A percentile compares a stretch with the other conserved stretches of the same genome.
Conservation (phyloP, 2,888 invertebrate species). For the Orchestes rusci region DNA sequence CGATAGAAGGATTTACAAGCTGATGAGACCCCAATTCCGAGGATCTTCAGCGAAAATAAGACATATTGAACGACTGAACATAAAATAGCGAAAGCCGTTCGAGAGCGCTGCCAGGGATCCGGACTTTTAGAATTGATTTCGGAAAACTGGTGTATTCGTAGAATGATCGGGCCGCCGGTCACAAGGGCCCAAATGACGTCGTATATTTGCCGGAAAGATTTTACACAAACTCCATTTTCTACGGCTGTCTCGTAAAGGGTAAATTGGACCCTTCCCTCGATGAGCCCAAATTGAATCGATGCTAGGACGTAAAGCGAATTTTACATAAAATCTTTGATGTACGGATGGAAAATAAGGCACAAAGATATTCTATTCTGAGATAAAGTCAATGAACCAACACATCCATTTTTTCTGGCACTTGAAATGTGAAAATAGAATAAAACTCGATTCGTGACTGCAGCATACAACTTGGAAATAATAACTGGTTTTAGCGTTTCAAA, state of each 20-base stretch:
- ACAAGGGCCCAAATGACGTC: constrained; percentile 34
- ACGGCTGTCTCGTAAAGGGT: constrained; percentile 22
- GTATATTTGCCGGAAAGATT: constrained; percentile 35
- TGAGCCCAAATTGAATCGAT: constrained; percentile 9
- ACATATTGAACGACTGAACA: constrained; percentile 38
- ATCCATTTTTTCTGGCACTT: no score
- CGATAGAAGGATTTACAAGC: constrained; percentile 21
- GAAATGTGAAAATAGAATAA: no score
- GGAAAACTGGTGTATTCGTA: constrained; percentile 35
- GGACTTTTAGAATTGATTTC: constrained; percentile 40
- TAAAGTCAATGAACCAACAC: no score
- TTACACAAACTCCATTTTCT: constrained; percentile 30
- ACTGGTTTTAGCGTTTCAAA: no score
- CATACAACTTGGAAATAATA: no score
- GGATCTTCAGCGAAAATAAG: constrained; percentile 33
- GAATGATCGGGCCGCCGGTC: constrained; percentile 25
- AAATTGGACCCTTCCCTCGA: constrained; percentile 15
- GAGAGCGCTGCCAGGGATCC: no score
- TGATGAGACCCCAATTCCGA: constrained; percentile 14
- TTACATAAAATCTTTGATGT: no score
- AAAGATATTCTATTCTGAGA: no score
- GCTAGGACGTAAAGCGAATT: no score
- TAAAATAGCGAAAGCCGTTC: constrained; percentile 42
- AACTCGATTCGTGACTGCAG: no score
- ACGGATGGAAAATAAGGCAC: no score